A percentile compares a stretch with the other conserved stretches of the same genome.
Conservation (phyloP, 2,797 vertebrate genomes). For the Parotocinclus haroldoi region DNA sequence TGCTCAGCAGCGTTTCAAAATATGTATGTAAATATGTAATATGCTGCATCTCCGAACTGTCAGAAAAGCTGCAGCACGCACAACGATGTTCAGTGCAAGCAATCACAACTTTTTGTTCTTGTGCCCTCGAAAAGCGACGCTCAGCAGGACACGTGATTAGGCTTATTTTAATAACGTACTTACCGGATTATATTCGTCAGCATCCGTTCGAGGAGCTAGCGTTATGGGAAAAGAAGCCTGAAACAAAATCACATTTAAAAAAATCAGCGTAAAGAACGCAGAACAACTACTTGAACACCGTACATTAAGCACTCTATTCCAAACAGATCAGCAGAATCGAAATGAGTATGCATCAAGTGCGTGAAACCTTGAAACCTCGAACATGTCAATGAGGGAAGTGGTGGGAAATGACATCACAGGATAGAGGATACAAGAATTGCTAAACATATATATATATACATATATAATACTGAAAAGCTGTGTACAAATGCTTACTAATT, state of each 20-base stretch:
- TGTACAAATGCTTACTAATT: too few relatives aligned
- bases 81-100: background rate
- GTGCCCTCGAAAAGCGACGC: slow-evolving; percentile 1
- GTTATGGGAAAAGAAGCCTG: slow-evolving; percentile 76
- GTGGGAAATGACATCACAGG: slow-evolving; percentile 10
- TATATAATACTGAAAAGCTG: too few relatives aligned
- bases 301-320: background rate
- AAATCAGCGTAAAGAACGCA: slow-evolving; percentile 6
- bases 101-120: background rate
- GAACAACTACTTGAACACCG: background rate
- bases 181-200: slow-evolving; percentile 81
- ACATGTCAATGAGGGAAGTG: slow-evolving; percentile 24
- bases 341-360: slow-evolving; percentile 9
- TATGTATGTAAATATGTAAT: too few relatives aligned
- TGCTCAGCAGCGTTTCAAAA: too few relatives aligned
- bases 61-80: too few relatives aligned
- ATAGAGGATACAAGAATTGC: background rate
- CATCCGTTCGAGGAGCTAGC: slow-evolving; percentile 74
- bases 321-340: background rate
- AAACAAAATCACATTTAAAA: slow-evolving; percentile 24
- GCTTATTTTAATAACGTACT: slow-evolving; percentile 67
- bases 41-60: too few relatives aligned
- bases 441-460: too few relatives aligned
- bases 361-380: slow-evolving; percentile 15
- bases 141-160: background rate